phyloP scores from a whole-genome alignment of 2,797 vertebrate species.

The Leptodactylus fallax region DNA sequence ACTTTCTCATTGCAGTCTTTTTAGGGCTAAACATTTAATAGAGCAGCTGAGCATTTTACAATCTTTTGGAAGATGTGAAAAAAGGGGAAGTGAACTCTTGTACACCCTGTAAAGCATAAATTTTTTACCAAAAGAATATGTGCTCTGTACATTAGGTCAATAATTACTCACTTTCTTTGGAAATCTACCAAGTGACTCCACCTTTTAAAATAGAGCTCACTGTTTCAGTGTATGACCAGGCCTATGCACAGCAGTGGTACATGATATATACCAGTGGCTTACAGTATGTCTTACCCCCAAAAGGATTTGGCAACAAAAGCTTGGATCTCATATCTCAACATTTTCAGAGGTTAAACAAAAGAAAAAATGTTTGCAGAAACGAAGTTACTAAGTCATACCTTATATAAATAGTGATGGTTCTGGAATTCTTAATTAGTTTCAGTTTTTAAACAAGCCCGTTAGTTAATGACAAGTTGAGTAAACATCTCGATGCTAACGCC shows the following conservation, averaged over 20 bases:
- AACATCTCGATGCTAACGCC: constrained; percentile 74
- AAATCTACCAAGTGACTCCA: constrained; percentile 76
- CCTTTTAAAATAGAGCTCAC: constrained; percentile 73
- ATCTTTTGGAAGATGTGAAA: constrained; percentile 78
- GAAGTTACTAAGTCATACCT: constrained; percentile 69
- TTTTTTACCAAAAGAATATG: constrained; percentile 78
- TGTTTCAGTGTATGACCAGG: constrained; percentile 70
- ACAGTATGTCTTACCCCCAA: constrained; percentile 59
- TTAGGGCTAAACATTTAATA: constrained; percentile 74
- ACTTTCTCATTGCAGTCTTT: constrained; percentile 71
- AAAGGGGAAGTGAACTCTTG: constrained; percentile 77
- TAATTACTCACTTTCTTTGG: constrained; percentile 82
- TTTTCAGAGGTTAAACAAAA: constrained; percentile 62
- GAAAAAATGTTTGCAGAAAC: constrained; percentile 66
- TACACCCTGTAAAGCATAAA: constrained; percentile 75
- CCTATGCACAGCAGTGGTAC: constrained; percentile 69
- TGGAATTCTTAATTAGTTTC: constrained; percentile 67
- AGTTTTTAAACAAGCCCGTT: constrained; percentile 70
- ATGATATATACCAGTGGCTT: constrained; percentile 65
- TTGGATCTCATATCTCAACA: constrained; percentile 67
- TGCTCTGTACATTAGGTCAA: constrained; percentile 82
- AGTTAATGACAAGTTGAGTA: constrained; percentile 72
- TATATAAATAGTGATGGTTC: constrained; percentile 68
- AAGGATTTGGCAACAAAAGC: constrained; percentile 65
- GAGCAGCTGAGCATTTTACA: constrained; percentile 77